Base-by-base conservation (phyloP, 2,113 vertebrate species). In the Rousettus leschenaultii region DNA sequence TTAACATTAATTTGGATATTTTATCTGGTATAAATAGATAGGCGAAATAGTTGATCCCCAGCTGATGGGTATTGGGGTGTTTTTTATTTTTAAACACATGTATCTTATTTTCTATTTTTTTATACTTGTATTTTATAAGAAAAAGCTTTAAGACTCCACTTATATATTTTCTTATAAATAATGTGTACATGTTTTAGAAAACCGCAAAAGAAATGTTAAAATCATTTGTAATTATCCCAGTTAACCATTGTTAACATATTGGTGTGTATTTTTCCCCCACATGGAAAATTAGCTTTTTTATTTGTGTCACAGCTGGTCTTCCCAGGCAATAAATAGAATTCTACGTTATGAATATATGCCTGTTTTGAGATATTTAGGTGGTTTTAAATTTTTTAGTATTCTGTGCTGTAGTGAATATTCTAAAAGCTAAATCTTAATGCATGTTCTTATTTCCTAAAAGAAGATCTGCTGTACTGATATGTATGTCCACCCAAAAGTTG, bases 51-150 rank as follows among this genome's bases (percentile, higher is more conserved):
- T 48, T 90, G 61, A 28, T 59, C 19, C 63, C 83, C 43, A 73
- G 10, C 28, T 71, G 33, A 79, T 71, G 10, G 65, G 19, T 79
- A 35, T 68, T 59, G 71, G 11, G 18, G 40, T 43, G 35, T 43
- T 86, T 73, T 77, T 86, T 77, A 84, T 68, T 85, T 95, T 95
- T 78, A 85, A 77, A 70, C 45, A 68, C 13, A n/a, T 43, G 21
- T 24, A 61, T 59, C 55, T 65, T 70, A 33, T 77, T 53, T 71
- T 63, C 16, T 68, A 30, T 16, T 43, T 80, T 89, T 96, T 89
- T 59, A 40, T 75, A 68, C 15, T n/a, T 77, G 13, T 65, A 28
- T 87, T 82, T 86, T 87, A 74, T 78, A 55, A 85, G 53, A 48
- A 90, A 85, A 85, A 65, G 79, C 45, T 93, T 70, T 73, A 61